A percentile compares a stretch with the other conserved stretches of the same genome.
phyloP scores from a whole-genome alignment of 2,113 vertebrate genomes.

The Oreochromis niloticus region DNA sequence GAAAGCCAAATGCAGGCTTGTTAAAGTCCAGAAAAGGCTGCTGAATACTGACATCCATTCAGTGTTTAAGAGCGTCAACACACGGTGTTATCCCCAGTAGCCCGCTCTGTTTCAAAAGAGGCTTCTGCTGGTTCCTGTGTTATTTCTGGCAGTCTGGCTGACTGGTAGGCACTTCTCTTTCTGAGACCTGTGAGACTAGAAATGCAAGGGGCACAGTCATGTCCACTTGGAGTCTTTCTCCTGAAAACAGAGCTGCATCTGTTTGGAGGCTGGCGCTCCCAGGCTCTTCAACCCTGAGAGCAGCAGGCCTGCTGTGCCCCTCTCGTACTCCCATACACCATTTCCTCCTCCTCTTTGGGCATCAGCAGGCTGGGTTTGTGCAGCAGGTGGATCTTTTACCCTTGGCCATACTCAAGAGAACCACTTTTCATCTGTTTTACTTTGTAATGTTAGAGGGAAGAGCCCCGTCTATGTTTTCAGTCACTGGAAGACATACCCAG shows the following conservation, averaged over 20 bases:
- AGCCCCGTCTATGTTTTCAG: background rate
- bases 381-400: slow-evolving; percentile 46
- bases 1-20: background rate
- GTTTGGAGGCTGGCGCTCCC: slow-evolving; percentile 38
- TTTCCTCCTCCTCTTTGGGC: slow-evolving; percentile 28
- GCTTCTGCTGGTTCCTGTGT: slow-evolving; percentile 24
- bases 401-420: slow-evolving; percentile 28
- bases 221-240: slow-evolving; percentile 38
- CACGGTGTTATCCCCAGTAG: slow-evolving; percentile 22
- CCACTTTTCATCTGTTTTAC: slow-evolving; percentile 22
- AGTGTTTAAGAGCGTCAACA: slow-evolving; percentile 24
- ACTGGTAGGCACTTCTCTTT: slow-evolving; percentile 36
- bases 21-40: background rate
- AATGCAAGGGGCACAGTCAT: slow-evolving; percentile 24
- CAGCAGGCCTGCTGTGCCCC: slow-evolving; percentile 50
- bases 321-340: slow-evolving; percentile 18
- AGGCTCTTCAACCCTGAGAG: slow-evolving; percentile 45
- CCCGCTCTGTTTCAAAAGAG: slow-evolving; percentile 26
- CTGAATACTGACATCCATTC: slow-evolving; percentile 39
- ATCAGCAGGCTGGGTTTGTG: slow-evolving; percentile 18
- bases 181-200: slow-evolving; percentile 34
- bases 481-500: background rate
- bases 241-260: slow-evolving; percentile 44
- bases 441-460: background rate
- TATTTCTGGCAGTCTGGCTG: slow-evolving; percentile 46